A percentile compares a stretch with the other conserved stretches of the same genome.
These are phyloP conservation scores for Mustela erminea DNA, from an alignment of 2,797 vertebrate genomes.

Conservation along the genomic window DNA sequence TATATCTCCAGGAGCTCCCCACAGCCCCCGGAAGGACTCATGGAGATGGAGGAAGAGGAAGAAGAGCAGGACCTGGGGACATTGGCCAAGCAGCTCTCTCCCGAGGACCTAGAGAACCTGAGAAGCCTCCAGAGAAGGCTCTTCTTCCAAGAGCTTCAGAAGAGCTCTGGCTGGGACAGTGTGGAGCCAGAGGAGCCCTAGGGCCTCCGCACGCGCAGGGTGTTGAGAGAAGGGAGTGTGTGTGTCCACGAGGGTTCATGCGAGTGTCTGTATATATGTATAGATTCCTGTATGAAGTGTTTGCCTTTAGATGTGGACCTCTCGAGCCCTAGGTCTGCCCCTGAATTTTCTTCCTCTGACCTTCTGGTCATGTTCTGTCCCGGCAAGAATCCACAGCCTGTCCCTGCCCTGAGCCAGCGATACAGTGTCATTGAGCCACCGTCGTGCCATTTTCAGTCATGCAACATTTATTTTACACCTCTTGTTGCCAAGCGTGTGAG, in stretches of 20 bases:
- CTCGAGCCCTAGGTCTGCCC: not conserved
- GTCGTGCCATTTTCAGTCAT: not conserved
- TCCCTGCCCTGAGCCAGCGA: not conserved
- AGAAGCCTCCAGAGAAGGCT: constrained; percentile 90
- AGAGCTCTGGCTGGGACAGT: constrained; percentile 76
- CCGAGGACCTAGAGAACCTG: constrained; percentile 88
- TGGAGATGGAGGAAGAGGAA: constrained; percentile 73
- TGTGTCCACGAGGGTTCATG: rapidly evolving
- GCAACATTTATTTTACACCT: not conserved
- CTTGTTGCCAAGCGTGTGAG: not conserved
- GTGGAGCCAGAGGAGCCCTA: not conserved
- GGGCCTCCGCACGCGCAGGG: not conserved
- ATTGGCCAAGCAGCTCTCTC: constrained; percentile 69
- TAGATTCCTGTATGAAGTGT: not conserved
- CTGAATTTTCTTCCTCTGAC: not conserved
- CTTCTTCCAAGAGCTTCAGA: constrained; percentile 85
- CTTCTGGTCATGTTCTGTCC: not conserved
- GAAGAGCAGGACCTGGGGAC: constrained; percentile 59
- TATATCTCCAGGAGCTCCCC: constrained; percentile 93
- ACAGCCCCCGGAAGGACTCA: constrained; percentile 82
- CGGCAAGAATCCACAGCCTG: not conserved
- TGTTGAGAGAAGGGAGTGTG: not conserved
- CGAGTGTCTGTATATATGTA: rapidly evolving
- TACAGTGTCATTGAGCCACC: not conserved
- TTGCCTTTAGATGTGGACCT: not conserved